These are phyloP conservation scores for Luidia sarsii DNA, from an alignment of 53 echinoderm and acorn worm species.

Conservation along the genomic window DNA sequence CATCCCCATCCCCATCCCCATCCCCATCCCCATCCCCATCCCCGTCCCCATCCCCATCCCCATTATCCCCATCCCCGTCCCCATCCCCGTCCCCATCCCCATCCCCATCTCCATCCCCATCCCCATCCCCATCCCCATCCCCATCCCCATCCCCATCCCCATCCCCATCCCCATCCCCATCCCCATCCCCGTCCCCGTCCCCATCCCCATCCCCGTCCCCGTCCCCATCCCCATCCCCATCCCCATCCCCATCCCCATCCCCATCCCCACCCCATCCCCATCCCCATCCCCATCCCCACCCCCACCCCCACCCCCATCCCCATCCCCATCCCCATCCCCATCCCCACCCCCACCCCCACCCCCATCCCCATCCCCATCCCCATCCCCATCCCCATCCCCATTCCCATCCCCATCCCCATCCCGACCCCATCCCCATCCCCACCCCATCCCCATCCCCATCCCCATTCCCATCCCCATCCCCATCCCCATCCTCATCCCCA, in stretches of 20 bases:
- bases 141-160: conserved; percentile 62
- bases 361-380: conserved; percentile 63
- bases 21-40: conserved; percentile 71
- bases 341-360: conserved; percentile 28
- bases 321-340: conserved; percentile 6
- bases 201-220: not conserved
- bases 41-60: conserved; percentile 31
- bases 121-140: conserved; percentile 27
- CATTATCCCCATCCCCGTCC: too few species aligned
- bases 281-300: conserved; percentile 35
- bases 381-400: conserved; percentile 50
- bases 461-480: conserved; percentile 30
- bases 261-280: conserved; percentile 3
- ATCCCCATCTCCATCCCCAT: conserved; percentile 10
- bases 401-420: conserved; percentile 23
- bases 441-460: conserved; percentile 19
- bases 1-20: conserved; percentile 27
- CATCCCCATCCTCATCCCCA: conserved; percentile 81
- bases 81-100: not conserved
- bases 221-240: not conserved
- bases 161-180: not conserved
- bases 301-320: conserved; percentile 74
- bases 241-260: conserved; percentile 10
- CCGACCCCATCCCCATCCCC: conserved; percentile 51
- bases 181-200: not conserved